phyloP scores from a whole-genome alignment of 1,140 invertebrate genomes.

The Paraescarpia echinospica region DNA sequence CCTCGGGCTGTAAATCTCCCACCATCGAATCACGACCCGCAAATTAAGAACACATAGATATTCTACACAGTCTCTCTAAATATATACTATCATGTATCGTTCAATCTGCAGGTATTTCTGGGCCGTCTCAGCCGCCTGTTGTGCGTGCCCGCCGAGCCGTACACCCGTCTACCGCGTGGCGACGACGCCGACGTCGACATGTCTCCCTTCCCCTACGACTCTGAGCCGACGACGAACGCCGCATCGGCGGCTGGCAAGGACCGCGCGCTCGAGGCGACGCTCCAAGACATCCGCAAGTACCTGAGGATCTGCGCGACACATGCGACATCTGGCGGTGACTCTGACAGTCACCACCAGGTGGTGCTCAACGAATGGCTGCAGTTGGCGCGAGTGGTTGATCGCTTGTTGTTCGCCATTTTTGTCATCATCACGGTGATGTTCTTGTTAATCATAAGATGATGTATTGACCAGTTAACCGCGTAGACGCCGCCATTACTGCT shows the following conservation, averaged over 20 bases:
- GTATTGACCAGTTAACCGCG: too few relatives aligned
- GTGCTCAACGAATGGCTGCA: constrained; percentile 6
- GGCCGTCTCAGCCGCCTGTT: not conserved
- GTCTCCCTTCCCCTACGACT: not conserved
- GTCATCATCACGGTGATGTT: not conserved
- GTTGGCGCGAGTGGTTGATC: not conserved
- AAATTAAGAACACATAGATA: too few relatives aligned
- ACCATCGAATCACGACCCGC: too few relatives aligned
- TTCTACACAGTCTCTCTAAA: not conserved
- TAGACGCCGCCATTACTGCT: not conserved
- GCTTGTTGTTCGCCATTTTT: constrained; percentile 7
- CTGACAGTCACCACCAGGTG: not conserved
- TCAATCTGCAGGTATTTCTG: not conserved
- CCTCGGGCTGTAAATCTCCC: too few relatives aligned
- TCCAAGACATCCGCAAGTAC: not conserved
- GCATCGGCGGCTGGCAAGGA: not conserved
- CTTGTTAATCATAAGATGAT: too few relatives aligned
- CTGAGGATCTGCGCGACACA: not conserved
- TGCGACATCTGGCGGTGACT: not conserved
- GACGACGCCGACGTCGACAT: not conserved
- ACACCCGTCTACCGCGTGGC: not conserved
- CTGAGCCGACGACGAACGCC: not conserved
- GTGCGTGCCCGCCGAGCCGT: constrained; percentile 3
- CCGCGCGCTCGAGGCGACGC: not conserved
- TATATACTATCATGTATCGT: not conserved